Base-by-base conservation (phyloP, 2,888 invertebrate genomes). In the Meteorus colon region DNA sequence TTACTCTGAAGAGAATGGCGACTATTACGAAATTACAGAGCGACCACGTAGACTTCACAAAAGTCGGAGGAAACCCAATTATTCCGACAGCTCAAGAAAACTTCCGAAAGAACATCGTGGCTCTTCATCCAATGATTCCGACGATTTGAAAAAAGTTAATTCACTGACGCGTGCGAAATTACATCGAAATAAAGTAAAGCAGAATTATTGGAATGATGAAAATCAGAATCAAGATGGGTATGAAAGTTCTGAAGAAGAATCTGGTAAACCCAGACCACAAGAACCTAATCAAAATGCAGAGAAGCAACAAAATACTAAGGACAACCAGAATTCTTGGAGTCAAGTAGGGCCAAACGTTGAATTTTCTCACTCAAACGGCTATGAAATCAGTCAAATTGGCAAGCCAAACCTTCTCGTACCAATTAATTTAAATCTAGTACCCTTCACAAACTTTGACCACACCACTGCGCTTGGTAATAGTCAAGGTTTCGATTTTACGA, bases 401-500 rank as follows among this genome's bases (percentile, higher is more conserved):
- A 89, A 88, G 37, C 87, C 89, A 0, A 89, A 89, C 41, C 79
- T 87, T 19, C 70, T 88, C 3, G 83, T 88, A 0, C 85, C 88
- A 5, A 82, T 89, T 0, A 88, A 88, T 24, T 79, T 89, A 0
- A 89, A 89, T 69, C 51, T 89, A 5, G 78, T 89, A 3, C 88
- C 87, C 0, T 48, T 88, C 1, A 79, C 84, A 1, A 86, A 86
- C 73, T 91, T 91, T 69, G 90, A 91, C 81, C 91, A 91, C 72
- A 87, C 87, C 0, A 89, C 87, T 0, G 91, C 91, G 8, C 79
- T 91, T 6, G 90, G 90, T 0, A 89, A 86, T 55, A 91, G 91
- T 74, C 90, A 91, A 82, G 90, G 90, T 1, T 91, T 91, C 78
- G 91, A 91, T 81, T 87, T 90, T 69, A 89, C 90, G 0, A 90